These are phyloP conservation scores for Ochlodes sylvanus DNA, from an alignment of 2,888 invertebrate species.

Conservation along the genomic window DNA sequence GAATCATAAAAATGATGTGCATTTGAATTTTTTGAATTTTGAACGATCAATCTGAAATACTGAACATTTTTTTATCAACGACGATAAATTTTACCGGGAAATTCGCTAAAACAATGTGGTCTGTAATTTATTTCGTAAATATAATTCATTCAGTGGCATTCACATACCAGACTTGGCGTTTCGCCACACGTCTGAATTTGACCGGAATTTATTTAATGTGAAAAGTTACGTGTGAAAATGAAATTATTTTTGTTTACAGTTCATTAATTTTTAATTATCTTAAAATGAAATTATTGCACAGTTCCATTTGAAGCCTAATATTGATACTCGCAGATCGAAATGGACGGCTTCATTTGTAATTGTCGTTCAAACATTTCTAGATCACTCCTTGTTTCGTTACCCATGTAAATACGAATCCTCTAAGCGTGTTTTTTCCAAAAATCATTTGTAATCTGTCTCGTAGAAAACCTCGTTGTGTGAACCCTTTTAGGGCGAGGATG, in stretches of 20 bases:
- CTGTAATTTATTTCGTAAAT: constrained; percentile 18
- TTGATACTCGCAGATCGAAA: background rate
- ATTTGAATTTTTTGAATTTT: no score
- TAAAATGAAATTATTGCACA: background rate
- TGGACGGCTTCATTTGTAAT: background rate
- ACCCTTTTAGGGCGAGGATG: constrained; percentile 1
- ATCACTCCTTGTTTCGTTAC: background rate
- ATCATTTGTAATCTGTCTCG: background rate
- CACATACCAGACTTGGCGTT: constrained; percentile 7
- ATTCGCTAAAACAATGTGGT: constrained; percentile 6
- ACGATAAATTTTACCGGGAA: background rate
- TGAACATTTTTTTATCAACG: background rate
- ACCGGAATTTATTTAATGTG: background rate
- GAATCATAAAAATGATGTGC: no score
- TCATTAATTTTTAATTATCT: no score
- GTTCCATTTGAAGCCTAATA: background rate
- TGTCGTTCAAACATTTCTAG: background rate
- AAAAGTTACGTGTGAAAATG: background rate
- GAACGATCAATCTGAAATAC: no score
- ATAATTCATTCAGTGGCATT: constrained; percentile 17
- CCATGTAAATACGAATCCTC: background rate
- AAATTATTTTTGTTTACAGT: no score
- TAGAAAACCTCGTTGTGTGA: background rate
- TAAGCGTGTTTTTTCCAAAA: background rate
- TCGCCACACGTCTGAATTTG: constrained; percentile 16